These are phyloP conservation scores for Alectura lathami DNA, from an alignment of 2,113 vertebrate species.

Conservation along the genomic window DNA sequence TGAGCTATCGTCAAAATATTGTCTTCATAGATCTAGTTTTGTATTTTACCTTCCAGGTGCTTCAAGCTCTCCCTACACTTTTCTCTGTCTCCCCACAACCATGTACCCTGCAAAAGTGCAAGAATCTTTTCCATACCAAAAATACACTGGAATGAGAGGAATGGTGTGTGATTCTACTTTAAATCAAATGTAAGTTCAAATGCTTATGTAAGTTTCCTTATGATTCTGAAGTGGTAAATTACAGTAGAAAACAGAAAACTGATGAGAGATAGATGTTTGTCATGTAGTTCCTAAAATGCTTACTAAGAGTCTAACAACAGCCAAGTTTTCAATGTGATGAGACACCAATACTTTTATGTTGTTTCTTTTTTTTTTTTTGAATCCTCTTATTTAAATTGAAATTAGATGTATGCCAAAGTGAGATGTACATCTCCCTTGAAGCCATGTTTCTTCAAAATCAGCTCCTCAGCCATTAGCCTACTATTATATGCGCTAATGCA, in stretches of 20 bases:
- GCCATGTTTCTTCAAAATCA: not conserved
- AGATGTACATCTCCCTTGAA: not conserved
- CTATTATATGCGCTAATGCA: not conserved
- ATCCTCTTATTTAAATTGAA: not conserved
- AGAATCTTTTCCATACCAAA: not conserved
- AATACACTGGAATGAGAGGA: not conserved
- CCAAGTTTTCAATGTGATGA: not conserved
- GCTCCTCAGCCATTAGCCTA: not conserved
- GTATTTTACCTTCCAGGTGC: not conserved
- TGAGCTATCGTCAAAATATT: not conserved
- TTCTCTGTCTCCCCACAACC: not conserved
- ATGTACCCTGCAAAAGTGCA: not conserved
- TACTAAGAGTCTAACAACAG: not conserved
- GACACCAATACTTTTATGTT: fast-evolving
- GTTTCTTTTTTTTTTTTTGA: not conserved
- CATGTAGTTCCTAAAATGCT: not conserved
- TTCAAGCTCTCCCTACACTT: not conserved
- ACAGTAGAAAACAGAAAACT: not conserved
- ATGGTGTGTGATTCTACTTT: not conserved
- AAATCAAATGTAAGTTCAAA: not conserved
- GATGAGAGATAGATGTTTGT: not conserved
- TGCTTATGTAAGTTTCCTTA: too few relatives aligned
- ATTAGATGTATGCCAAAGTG: not conserved
- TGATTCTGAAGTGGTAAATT: not conserved
- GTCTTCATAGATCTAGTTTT: not conserved